These are phyloP conservation scores for Ursus arctos DNA, from an alignment of 2,113 vertebrate genomes.

Conservation along the genomic window DNA sequence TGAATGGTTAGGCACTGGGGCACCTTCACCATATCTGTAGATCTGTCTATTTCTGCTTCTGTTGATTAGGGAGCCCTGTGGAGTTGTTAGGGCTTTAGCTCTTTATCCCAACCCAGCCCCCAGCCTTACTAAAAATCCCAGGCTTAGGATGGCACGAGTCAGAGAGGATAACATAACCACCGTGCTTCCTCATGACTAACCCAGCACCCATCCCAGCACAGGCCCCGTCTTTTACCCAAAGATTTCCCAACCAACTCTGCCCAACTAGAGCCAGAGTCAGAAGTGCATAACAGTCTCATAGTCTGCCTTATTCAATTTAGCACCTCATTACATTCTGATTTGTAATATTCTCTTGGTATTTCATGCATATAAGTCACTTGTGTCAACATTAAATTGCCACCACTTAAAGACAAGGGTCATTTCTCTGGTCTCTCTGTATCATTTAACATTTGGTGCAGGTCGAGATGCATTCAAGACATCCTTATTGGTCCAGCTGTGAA, in stretches of 20 bases:
- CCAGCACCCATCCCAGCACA: neutral
- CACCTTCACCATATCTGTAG: neutral
- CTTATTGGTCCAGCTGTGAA: neutral
- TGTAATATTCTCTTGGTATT: slow-evolving; percentile 75
- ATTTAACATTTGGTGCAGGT: neutral
- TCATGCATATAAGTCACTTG: slow-evolving; percentile 70
- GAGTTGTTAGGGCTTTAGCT: neutral
- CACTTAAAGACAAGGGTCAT: slow-evolving; percentile 75
- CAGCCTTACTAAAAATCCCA: neutral
- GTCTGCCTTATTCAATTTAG: slow-evolving; percentile 71
- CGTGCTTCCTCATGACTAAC: neutral
- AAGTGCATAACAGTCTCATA: neutral
- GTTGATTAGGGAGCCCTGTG: neutral
- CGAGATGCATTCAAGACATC: neutral
- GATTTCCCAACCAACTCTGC: neutral
- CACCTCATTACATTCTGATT: slow-evolving; percentile 75
- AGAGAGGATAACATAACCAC: neutral
- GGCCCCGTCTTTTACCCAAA: neutral
- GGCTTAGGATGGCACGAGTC: neutral
- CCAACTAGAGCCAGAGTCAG: neutral
- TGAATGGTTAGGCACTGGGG: neutral
- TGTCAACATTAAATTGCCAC: slow-evolving; percentile 73
- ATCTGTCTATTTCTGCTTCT: neutral
- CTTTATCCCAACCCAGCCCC: slow-evolving; percentile 18
- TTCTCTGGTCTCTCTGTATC: slow-evolving; percentile 55